Conservation (phyloP, 2,113 vertebrate species). For the Etia nguti region DNA sequence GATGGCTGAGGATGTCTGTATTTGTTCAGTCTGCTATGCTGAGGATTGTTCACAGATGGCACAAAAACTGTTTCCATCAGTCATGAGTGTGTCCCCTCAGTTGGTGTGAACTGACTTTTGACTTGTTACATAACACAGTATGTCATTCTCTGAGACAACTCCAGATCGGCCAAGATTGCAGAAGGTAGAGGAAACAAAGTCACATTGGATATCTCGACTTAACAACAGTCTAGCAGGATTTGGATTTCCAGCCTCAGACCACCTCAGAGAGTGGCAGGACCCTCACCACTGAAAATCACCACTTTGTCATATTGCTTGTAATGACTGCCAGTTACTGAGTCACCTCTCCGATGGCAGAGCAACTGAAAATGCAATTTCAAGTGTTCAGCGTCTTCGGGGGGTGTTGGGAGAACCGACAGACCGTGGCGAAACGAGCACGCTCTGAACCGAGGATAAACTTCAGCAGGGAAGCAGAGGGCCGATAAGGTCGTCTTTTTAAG, state of each 20-base stretch:
- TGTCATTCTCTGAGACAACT: background rate
- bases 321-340: conserved; percentile 11
- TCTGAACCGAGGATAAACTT: background rate
- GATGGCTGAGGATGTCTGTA: background rate
- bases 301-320: background rate
- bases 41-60: conserved; percentile 25
- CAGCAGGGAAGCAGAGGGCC: background rate
- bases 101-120: conserved; percentile 12
- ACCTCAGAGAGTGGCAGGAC: background rate
- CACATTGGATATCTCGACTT: background rate
- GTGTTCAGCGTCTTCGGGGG: background rate
- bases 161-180: background rate
- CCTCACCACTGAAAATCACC: background rate
- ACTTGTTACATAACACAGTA: conserved; percentile 23
- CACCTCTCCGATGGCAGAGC: background rate
- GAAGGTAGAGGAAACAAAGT: background rate
- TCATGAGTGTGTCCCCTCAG: conserved; percentile 3
- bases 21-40: background rate
- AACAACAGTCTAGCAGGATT: background rate
- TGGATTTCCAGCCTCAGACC: background rate
- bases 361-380: conserved; percentile 22
- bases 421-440: background rate
- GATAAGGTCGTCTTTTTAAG: background rate
- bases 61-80: conserved; percentile 4
- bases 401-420: conserved; percentile 12